A percentile compares a stretch with the other conserved stretches of the same genome.
These are phyloP conservation scores for Nyctibius bracteatus DNA, from an alignment of 2,113 vertebrate genomes.

Conservation along the genomic window DNA sequence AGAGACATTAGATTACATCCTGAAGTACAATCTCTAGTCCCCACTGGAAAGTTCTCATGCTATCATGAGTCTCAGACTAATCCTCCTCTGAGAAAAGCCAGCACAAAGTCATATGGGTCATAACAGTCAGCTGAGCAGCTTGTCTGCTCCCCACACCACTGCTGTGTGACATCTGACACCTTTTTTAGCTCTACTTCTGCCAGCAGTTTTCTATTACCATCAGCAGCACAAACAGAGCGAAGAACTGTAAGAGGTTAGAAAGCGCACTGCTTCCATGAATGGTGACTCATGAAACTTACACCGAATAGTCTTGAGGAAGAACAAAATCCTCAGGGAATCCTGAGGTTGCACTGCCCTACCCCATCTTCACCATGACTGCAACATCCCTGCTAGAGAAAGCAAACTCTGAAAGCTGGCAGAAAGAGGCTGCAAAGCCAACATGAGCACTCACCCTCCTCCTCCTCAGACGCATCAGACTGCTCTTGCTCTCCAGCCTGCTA, in stretches of 20 bases:
- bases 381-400: neutral
- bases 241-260: neutral
- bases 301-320: neutral
- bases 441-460: neutral
- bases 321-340: neutral
- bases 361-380: neutral
- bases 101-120: neutral
- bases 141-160: neutral
- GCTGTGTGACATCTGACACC: neutral
- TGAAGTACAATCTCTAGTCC: neutral
- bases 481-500: neutral
- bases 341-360: neutral
- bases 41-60: neutral
- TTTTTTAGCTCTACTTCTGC: neutral
- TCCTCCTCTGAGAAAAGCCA: constrained; percentile 14
- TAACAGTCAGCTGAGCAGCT: neutral
- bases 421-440: neutral
- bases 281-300: neutral
- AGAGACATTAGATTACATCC: neutral
- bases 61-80: neutral
- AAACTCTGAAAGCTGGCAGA: neutral
- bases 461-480: neutral
- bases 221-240: neutral
- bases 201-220: neutral
- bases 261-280: neutral